A percentile compares a stretch with the other conserved stretches of the same genome.
These are phyloP conservation scores for Falco cherrug DNA, from an alignment of 2,797 vertebrate genomes.

Conservation along the genomic window DNA sequence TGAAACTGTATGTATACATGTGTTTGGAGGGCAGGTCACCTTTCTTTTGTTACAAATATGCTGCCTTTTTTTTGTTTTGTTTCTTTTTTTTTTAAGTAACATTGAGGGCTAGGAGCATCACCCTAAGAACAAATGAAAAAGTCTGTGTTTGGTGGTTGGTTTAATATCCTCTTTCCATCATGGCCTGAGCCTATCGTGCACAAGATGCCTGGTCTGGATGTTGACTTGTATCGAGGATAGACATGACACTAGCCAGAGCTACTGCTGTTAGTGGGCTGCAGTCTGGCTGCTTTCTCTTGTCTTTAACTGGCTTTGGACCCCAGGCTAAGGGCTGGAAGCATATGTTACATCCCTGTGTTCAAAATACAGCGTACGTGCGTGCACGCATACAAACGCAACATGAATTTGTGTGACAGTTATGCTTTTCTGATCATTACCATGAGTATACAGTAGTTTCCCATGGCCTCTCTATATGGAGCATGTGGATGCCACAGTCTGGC, in stretches of 20 bases:
- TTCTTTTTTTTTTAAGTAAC: not conserved
- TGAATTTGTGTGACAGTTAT: not conserved
- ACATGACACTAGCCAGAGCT: not conserved
- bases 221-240: not conserved
- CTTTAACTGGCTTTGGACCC: not conserved
- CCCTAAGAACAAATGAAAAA: not conserved
- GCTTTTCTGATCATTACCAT: not conserved
- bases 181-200: no score
- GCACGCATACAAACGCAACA: not conserved
- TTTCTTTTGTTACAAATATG: not conserved
- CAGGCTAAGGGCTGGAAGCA: not conserved
- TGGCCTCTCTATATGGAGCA: accelerated
- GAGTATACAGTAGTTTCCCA: not conserved
- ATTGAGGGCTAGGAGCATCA: not conserved
- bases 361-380: not conserved
- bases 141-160: not conserved
- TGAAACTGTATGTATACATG: accelerated
- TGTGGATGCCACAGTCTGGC: not conserved
- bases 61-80: accelerated
- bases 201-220: accelerated
- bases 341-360: not conserved
- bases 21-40: not conserved
- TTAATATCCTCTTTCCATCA: not conserved
- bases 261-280: not conserved
- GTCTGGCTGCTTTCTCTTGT: not conserved